Conservation (phyloP, 2,888 invertebrate genomes). For the Philereme transversata region DNA sequence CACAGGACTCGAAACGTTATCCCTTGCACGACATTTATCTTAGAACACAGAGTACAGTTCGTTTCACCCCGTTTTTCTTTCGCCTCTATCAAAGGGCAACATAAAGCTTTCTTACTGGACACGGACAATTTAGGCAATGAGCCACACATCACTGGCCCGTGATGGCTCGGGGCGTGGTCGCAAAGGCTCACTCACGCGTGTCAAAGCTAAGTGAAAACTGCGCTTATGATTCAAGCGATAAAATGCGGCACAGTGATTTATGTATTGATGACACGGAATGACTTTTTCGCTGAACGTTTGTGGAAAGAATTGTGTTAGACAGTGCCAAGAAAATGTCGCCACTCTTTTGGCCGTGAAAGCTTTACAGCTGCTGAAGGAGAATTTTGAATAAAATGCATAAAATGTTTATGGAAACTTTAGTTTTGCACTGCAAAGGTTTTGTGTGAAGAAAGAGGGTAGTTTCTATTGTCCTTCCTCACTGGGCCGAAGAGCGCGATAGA, state of each 20-base stretch:
- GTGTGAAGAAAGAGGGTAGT: background rate
- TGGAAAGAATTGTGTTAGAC: conserved; percentile 12
- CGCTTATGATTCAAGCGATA: conserved; percentile 27
- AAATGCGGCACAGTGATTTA: conserved; percentile 31
- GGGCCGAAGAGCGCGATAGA: no score
- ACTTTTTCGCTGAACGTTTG: conserved; percentile 12
- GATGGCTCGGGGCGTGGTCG: conserved; percentile 26
- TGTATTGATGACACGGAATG: conserved; percentile 35
- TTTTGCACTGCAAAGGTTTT: conserved; percentile 8
- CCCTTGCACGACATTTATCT: background rate
- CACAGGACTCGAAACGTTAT: no score
- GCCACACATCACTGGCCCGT: conserved; percentile 21
- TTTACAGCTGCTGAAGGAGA: conserved; percentile 5
- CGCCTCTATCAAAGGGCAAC: conserved; percentile 19
- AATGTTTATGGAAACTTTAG: conserved; percentile 15
- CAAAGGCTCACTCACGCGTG: conserved; percentile 33
- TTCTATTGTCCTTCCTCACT: conserved; percentile 1
- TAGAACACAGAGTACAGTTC: background rate
- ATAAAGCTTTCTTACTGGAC: background rate
- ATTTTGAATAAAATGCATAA: conserved; percentile 10
- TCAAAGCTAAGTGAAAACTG: conserved; percentile 24
- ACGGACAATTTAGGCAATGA: conserved; percentile 31
- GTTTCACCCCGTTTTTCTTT: background rate
- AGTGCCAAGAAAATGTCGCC: conserved; percentile 24
- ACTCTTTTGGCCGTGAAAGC: conserved; percentile 14